phyloP scores from a whole-genome alignment of 2,888 invertebrate species.

The Flabesymbios commensalis region DNA sequence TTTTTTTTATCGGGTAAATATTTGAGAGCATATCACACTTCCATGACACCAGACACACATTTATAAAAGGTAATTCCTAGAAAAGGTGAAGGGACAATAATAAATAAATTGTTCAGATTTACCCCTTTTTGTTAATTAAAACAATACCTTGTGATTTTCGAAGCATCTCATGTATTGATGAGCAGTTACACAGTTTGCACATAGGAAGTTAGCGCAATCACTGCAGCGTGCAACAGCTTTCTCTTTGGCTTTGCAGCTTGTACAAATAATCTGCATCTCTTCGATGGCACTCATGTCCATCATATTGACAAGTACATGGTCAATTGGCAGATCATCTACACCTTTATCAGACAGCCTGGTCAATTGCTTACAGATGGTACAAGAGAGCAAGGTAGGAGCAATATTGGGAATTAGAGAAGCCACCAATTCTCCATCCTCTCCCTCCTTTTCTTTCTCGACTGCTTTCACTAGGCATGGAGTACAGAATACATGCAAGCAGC shows the following conservation, averaged over 20 bases:
- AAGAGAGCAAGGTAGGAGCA: neutral
- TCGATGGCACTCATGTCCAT: constrained; percentile 69
- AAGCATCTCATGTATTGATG: constrained; percentile 97
- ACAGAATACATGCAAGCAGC: constrained; percentile 94
- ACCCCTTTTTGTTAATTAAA: too few species aligned
- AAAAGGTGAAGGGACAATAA: too few species aligned
- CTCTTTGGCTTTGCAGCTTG: constrained; percentile 94
- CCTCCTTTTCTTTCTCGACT: constrained; percentile 60
- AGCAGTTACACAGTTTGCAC: constrained; percentile 91
- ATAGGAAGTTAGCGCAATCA: constrained; percentile 92
- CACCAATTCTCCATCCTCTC: neutral
- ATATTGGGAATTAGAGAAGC: neutral
- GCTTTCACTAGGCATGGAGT: constrained; percentile 86
- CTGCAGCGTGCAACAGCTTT: constrained; percentile 91
- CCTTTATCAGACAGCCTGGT: constrained; percentile 66
- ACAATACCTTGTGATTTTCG: constrained; percentile 76
- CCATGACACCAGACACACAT: too few species aligned
- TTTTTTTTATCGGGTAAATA: too few species aligned
- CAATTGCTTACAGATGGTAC: constrained; percentile 30
- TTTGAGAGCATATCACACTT: too few species aligned
- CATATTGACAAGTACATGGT: constrained; percentile 76
- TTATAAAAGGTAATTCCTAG: too few species aligned
- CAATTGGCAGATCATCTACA: constrained; percentile 78
- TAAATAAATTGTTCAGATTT: too few species aligned
- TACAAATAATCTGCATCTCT: constrained; percentile 74